Evolutionary conservation across 2,113 vertebrate species (phyloP).

Genomic region (Scortum barcoo): DNA sequence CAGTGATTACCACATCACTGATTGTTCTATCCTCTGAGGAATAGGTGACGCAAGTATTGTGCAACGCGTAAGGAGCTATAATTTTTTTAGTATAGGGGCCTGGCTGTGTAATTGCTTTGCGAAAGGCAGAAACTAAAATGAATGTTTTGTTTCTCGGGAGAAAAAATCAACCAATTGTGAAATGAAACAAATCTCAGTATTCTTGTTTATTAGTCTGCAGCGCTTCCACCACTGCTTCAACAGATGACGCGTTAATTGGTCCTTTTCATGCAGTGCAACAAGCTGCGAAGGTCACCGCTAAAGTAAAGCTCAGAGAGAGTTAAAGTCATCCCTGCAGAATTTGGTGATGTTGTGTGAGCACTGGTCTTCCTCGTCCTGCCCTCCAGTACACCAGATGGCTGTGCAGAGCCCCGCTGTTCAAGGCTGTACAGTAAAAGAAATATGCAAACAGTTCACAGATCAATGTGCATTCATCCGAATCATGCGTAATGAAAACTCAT

Average conservation of each 20-base stretch:
- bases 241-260: not conserved
- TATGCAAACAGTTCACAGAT: constrained; percentile 24
- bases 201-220: constrained; percentile 1
- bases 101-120: not conserved
- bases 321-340: not conserved
- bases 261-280: not conserved
- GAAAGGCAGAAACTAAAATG: not conserved
- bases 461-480: constrained; percentile 37
- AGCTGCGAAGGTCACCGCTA: constrained; percentile 11
- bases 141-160: not conserved
- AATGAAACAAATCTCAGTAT: constrained; percentile 32
- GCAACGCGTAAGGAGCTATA: not conserved
- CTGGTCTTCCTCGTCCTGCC: not conserved
- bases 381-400: constrained; percentile 53
- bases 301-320: not conserved
- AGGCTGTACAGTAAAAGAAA: constrained; percentile 30
- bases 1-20: constrained; percentile 31
- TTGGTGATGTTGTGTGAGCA: not conserved
- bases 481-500: constrained; percentile 44
- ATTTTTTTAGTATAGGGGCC: not conserved
- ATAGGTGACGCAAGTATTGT: constrained; percentile 1
- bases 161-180: constrained; percentile 18
- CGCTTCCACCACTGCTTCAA: not conserved
- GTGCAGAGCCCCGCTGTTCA: constrained; percentile 32
- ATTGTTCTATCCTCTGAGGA: constrained; percentile 23